Evolutionary conservation across 2,113 vertebrate genomes (phyloP).

Genomic region (Conger conger): DNA sequence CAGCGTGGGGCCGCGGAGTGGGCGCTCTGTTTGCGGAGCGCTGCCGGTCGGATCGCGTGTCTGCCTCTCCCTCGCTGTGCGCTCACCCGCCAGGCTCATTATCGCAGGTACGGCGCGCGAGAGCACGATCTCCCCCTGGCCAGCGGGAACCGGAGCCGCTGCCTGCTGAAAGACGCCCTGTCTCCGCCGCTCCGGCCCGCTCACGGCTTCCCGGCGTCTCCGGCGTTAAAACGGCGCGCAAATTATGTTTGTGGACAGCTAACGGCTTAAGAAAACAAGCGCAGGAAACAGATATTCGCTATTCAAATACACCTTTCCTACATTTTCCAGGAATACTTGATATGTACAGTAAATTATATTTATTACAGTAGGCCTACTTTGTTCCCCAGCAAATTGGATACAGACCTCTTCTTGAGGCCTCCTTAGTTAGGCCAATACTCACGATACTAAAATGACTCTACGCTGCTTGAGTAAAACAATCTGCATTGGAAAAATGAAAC

Average conservation of each 20-base stretch:
- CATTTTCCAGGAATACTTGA: slow-evolving; percentile 11
- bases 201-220: not conserved
- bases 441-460: not conserved
- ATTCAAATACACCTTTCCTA: slow-evolving; percentile 6
- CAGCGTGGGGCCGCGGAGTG: not conserved
- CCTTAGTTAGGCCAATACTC: not conserved
- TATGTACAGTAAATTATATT: not conserved
- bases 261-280: not conserved
- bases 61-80: not conserved
- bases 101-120: not conserved
- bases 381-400: not conserved
- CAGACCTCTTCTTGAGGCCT: not conserved
- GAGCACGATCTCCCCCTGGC: not conserved
- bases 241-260: not conserved
- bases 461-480: not conserved
- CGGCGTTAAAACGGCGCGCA: not conserved
- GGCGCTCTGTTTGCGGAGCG: slow-evolving; percentile 15
- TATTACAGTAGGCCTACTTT: not conserved
- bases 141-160: not conserved
- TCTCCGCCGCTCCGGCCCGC: not conserved
- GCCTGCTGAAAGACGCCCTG: not conserved
- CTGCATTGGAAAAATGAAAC: not conserved
- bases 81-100: slow-evolving; percentile 6
- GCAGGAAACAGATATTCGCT: not conserved
- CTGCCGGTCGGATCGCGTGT: slow-evolving; percentile 14